Conservation (phyloP, 2,797 vertebrate species). For the Buceros bicornis region DNA sequence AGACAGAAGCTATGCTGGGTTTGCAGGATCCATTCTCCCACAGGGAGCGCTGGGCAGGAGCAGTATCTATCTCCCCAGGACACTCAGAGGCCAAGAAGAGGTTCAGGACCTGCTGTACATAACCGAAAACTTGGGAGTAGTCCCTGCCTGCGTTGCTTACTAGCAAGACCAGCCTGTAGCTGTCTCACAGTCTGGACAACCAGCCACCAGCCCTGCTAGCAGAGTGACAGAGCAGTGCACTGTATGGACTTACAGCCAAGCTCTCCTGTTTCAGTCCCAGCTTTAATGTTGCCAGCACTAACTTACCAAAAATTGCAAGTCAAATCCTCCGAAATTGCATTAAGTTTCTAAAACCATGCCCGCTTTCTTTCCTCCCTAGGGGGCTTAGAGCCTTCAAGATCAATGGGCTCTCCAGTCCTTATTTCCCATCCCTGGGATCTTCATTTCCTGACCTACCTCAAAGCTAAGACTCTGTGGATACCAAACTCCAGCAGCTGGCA, state of each 20-base stretch:
- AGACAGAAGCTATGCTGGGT: not conserved
- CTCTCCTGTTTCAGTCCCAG: not conserved
- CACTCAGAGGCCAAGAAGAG: not conserved
- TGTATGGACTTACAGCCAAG: not conserved
- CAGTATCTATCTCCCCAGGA: not conserved
- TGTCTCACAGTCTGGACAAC: not conserved
- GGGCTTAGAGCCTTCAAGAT: not conserved
- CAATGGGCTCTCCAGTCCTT: not conserved
- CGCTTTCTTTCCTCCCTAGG: not conserved
- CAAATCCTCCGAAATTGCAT: not conserved
- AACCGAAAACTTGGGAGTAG: not conserved
- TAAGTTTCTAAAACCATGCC: not conserved
- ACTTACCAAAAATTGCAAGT: not conserved
- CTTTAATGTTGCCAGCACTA: not conserved
- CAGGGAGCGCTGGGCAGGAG: not conserved
- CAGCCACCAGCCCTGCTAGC: not conserved
- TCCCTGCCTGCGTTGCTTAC: not conserved
- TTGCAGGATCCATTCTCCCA: not conserved
- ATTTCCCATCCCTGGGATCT: not conserved
- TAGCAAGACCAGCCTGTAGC: not conserved
- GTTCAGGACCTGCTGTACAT: not conserved
- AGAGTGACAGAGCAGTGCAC: not conserved
- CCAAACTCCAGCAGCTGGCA: not conserved
- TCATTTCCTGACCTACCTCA: not conserved
- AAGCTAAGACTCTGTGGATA: not conserved